phyloP scores from a whole-genome alignment of 2,888 invertebrate genomes.

The Hirtodrosophila confusa region DNA sequence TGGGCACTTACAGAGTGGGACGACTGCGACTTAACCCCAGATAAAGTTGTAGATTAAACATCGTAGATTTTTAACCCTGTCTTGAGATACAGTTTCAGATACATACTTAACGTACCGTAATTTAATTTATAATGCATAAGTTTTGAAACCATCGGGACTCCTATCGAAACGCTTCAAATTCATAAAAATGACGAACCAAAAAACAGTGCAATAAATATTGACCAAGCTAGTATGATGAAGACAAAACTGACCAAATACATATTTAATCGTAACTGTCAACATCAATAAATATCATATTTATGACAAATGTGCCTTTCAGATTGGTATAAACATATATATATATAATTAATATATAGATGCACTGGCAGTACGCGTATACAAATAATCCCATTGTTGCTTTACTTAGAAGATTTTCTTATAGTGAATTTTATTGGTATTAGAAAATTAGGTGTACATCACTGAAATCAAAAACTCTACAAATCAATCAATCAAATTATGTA shows the following conservation, averaged over 20 bases:
- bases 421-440: slow-evolving; percentile 53
- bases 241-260: slow-evolving; percentile 56
- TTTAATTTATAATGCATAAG: slow-evolving; percentile 18
- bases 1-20: slow-evolving; percentile 88
- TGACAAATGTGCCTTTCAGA: slow-evolving; percentile 51
- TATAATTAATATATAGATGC: slow-evolving; percentile 3
- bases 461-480: slow-evolving; percentile 28
- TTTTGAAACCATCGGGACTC: slow-evolving; percentile 23
- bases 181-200: slow-evolving; percentile 30
- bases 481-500: slow-evolving; percentile 47
- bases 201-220: slow-evolving; percentile 46
- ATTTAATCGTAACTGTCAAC: slow-evolving; percentile 27
- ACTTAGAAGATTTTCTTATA: slow-evolving; percentile 34
- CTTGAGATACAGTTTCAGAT: slow-evolving; percentile 8
- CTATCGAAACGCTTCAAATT: slow-evolving; percentile 26
- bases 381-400: slow-evolving; percentile 40
- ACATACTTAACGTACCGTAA: slow-evolving; percentile 22
- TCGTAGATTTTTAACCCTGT: neutral
- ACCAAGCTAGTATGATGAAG: slow-evolving; percentile 45
- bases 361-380: slow-evolving; percentile 10
- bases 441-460: slow-evolving; percentile 28
- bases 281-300: slow-evolving; percentile 46
- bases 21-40: slow-evolving; percentile 38
- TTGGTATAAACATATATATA: slow-evolving; percentile 37
- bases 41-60: slow-evolving; percentile 45